These are phyloP conservation scores for Charanyca ferruginea DNA, from an alignment of 2,888 invertebrate genomes.

Conservation along the genomic window DNA sequence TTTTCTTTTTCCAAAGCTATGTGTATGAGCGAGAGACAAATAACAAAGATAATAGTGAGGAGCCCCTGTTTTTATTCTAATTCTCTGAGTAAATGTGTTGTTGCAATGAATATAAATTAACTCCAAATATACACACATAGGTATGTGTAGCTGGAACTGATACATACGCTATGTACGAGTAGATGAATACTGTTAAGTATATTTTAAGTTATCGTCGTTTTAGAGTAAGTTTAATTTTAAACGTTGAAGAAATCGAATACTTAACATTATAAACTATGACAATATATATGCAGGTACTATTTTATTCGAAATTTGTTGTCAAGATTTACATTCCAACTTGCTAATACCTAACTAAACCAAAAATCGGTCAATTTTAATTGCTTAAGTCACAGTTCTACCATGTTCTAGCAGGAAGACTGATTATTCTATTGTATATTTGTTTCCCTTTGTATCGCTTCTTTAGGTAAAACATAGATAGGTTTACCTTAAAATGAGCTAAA, in stretches of 20 bases:
- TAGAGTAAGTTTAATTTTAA: slow-evolving; percentile 66
- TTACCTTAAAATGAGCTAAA: slow-evolving; percentile 47
- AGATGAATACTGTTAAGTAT: slow-evolving; percentile 50
- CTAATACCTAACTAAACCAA: slow-evolving; percentile 34
- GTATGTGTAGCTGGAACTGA: slow-evolving; percentile 65
- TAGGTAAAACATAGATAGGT: slow-evolving; percentile 60
- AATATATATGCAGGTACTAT: slow-evolving; percentile 78
- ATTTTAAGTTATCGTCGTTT: slow-evolving; percentile 62
- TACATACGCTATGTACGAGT: slow-evolving; percentile 63
- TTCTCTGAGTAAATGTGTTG: not conserved
- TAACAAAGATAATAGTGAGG: too few species aligned
- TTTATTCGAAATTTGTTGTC: slow-evolving; percentile 44
- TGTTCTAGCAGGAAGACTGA: slow-evolving; percentile 68
- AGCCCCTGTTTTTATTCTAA: not conserved
- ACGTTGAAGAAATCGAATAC: slow-evolving; percentile 59
- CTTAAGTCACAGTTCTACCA: slow-evolving; percentile 45
- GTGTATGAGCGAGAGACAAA: not conserved
- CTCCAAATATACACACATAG: slow-evolving; percentile 44
- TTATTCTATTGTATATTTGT: slow-evolving; percentile 62
- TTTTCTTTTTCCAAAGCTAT: not conserved
- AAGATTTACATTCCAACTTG: slow-evolving; percentile 32
- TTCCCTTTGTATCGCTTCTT: slow-evolving; percentile 56
- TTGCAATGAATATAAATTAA: slow-evolving; percentile 10
- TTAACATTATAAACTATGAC: slow-evolving; percentile 70
- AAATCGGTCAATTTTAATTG: slow-evolving; percentile 57